These are phyloP conservation scores for Triplophysa rosa DNA, from an alignment of 2,113 vertebrate genomes.

Conservation along the genomic window DNA sequence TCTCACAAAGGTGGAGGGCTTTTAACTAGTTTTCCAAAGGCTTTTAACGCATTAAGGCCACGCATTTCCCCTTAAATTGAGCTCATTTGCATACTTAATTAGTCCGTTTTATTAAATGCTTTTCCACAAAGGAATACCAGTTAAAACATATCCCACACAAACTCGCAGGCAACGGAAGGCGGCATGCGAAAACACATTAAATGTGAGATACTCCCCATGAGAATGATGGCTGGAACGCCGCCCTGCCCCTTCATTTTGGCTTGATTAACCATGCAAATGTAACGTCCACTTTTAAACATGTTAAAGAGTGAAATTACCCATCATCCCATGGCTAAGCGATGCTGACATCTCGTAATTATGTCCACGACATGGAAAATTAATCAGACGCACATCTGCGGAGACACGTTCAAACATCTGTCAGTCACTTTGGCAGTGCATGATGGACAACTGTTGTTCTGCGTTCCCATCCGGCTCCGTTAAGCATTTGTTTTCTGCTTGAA, in stretches of 20 bases:
- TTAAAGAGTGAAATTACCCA: slow-evolving; percentile 75
- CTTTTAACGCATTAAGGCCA: slow-evolving; percentile 67
- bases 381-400: slow-evolving; percentile 58
- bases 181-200: slow-evolving; percentile 2
- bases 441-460: slow-evolving; percentile 46
- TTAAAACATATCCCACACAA: slow-evolving; percentile 66
- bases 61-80: slow-evolving; percentile 68
- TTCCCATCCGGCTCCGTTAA: slow-evolving; percentile 3
- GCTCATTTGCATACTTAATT: slow-evolving; percentile 79
- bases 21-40: slow-evolving; percentile 62
- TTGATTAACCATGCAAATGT: slow-evolving; percentile 57
- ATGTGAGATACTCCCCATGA: slow-evolving; percentile 23
- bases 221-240: slow-evolving; percentile 17
- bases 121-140: slow-evolving; percentile 66
- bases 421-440: slow-evolving; percentile 55
- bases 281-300: slow-evolving; percentile 65
- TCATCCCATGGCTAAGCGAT: slow-evolving; percentile 71
- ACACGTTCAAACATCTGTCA: slow-evolving; percentile 60
- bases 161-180: slow-evolving; percentile 8
- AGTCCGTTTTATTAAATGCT: slow-evolving; percentile 71
- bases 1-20: slow-evolving; percentile 40
- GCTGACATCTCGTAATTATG: slow-evolving; percentile 74
- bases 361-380: slow-evolving; percentile 68
- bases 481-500: slow-evolving; percentile 30
- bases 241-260: slow-evolving; percentile 37